These are phyloP conservation scores for Taurulus bubalis DNA, from an alignment of 2,113 vertebrate species.

Conservation along the genomic window DNA sequence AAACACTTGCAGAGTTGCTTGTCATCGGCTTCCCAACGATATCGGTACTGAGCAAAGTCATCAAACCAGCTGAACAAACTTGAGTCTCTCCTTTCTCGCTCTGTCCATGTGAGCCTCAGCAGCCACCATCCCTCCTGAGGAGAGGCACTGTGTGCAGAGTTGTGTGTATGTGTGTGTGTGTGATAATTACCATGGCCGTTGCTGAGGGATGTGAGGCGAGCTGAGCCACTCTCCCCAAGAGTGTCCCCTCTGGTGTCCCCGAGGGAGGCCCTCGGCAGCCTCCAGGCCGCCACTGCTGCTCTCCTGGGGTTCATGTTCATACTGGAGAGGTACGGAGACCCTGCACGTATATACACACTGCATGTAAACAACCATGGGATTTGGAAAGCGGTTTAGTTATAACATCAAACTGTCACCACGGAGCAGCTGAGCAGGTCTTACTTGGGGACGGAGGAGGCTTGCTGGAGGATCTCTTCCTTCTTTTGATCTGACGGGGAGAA, in stretches of 20 bases:
- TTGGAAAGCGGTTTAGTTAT: background rate
- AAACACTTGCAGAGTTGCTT: background rate
- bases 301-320: constrained; percentile 83
- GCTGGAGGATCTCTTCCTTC: constrained; percentile 78
- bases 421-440: constrained; percentile 74
- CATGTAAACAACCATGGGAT: background rate
- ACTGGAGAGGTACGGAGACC: constrained; percentile 90
- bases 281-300: constrained; percentile 81
- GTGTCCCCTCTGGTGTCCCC: constrained; percentile 69
- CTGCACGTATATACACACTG: constrained; percentile 70
- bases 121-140: constrained; percentile 12
- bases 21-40: background rate
- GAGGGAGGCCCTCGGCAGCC: constrained; percentile 81
- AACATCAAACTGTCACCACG: background rate
- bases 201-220: constrained; percentile 82
- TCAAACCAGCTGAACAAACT: constrained; percentile 9
- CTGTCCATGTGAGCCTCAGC: background rate
- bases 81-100: background rate
- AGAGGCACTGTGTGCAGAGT: background rate
- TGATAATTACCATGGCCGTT: constrained; percentile 80
- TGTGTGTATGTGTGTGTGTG: constrained; percentile 15
- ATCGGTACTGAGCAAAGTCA: background rate
- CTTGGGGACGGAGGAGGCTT: constrained; percentile 89
- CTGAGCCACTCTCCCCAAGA: constrained; percentile 67
- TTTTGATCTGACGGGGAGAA: constrained; percentile 83